A percentile compares a stretch with the other conserved stretches of the same genome.
These are phyloP conservation scores for Stigmatopora argus DNA, from an alignment of 2,113 vertebrate species.

Conservation along the genomic window DNA sequence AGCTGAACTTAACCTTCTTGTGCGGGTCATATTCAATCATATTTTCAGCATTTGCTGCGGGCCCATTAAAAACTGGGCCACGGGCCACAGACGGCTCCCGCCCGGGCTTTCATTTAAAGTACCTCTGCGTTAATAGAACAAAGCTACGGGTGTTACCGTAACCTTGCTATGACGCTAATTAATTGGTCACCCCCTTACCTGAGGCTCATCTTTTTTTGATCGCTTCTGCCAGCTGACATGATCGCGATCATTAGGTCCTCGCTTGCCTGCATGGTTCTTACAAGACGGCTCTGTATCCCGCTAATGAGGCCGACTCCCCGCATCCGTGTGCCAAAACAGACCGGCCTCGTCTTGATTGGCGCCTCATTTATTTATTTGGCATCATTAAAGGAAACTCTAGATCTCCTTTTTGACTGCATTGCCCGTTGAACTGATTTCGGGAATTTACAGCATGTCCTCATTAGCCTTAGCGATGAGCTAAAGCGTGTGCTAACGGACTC, in stretches of 20 bases:
- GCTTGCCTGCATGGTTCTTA: conserved; percentile 36
- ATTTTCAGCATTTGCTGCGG: too few relatives aligned
- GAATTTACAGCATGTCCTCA: conserved; percentile 27
- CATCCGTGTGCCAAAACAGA: conserved; percentile 32
- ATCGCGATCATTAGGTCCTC: conserved; percentile 31
- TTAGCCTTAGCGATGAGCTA: background rate
- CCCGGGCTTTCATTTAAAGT: too few relatives aligned
- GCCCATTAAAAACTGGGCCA: too few relatives aligned
- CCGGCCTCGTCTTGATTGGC: conserved; percentile 32
- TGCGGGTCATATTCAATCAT: too few relatives aligned
- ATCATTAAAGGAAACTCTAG: conserved; percentile 60
- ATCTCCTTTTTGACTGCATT: conserved; percentile 43
- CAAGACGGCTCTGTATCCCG: conserved; percentile 34
- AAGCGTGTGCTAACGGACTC: too few relatives aligned
- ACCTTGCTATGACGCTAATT: conserved; percentile 4
- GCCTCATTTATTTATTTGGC: conserved; percentile 57
- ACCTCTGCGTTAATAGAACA: conserved; percentile 5
- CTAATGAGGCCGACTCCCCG: conserved; percentile 47
- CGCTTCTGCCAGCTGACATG: conserved; percentile 29
- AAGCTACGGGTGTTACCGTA: background rate
- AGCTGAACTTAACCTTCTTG: too few relatives aligned
- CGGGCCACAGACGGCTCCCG: too few relatives aligned
- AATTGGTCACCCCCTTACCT: conserved; percentile 11
- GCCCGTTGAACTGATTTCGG: conserved; percentile 55
- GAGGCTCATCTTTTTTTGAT: conserved; percentile 34